Percentiles rank a stretch among this genome's conserved stretches.
These are phyloP conservation scores for Cephalopholis sonnerati DNA, from an alignment of 2,113 vertebrate species.

Conservation along the genomic window DNA sequence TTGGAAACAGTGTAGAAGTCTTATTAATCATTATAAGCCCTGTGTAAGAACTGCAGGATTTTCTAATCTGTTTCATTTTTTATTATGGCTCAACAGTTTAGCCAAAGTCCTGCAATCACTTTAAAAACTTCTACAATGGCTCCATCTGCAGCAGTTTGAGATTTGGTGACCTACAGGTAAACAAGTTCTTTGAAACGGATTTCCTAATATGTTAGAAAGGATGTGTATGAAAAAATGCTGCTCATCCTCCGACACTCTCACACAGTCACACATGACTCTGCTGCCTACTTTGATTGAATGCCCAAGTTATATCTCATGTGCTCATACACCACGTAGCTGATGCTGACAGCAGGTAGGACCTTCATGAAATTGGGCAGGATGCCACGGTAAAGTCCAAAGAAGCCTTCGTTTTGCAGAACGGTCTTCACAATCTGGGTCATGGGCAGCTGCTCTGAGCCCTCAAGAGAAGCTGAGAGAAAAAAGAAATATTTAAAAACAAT, in stretches of 20 bases:
- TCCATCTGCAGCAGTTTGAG: constrained; percentile 18
- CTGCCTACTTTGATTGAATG: constrained; percentile 81
- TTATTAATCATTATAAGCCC: neutral
- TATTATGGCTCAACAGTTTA: neutral
- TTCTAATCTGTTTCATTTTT: neutral
- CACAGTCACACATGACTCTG: neutral
- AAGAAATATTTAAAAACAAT: neutral
- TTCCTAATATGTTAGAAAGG: neutral
- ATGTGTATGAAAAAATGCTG: neutral
- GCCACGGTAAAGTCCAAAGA: constrained; percentile 94
- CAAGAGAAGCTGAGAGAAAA: constrained; percentile 87
- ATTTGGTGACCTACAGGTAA: constrained; percentile 44
- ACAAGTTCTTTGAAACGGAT: constrained; percentile 11
- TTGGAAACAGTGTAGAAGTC: constrained; percentile 20
- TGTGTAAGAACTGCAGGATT: neutral
- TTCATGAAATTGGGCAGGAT: constrained; percentile 99
- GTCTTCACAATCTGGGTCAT: constrained; percentile 91
- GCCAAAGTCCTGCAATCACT: constrained; percentile 6
- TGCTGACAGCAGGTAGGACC: constrained; percentile 97
- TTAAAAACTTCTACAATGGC: neutral
- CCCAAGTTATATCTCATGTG: constrained; percentile 93
- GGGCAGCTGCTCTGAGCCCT: constrained; percentile 89
- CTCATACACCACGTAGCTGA: constrained; percentile 99
- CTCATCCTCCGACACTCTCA: neutral
- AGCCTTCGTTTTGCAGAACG: constrained; percentile 92